Evolutionary conservation across 2,888 invertebrate genomes (phyloP).

Genomic region (Mactromeris polynyma): DNA sequence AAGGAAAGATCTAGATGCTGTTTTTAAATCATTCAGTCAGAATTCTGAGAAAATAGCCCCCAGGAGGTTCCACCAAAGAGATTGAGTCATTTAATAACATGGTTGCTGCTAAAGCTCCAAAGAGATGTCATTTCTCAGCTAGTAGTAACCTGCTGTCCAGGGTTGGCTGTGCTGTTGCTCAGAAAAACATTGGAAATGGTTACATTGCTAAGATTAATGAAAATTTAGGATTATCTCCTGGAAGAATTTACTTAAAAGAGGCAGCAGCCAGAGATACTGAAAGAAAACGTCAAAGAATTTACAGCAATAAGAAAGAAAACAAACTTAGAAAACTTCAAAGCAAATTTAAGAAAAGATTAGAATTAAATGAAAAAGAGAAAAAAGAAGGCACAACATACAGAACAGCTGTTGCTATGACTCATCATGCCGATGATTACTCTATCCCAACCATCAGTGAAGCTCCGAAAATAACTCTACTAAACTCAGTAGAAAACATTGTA

Average conservation of each 20-base stretch:
- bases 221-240: slow-evolving; percentile 40
- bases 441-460: background rate
- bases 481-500: background rate
- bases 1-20: slow-evolving; percentile 13
- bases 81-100: slow-evolving; percentile 46
- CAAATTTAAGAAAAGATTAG: slow-evolving; percentile 30
- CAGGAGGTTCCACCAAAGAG: slow-evolving; percentile 57
- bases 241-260: slow-evolving; percentile 25
- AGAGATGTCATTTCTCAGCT: slow-evolving; percentile 21
- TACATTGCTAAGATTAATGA: background rate
- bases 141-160: background rate
- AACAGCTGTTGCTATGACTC: slow-evolving; percentile 32
- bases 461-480: background rate
- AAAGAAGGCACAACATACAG: slow-evolving; percentile 46
- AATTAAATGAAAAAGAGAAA: slow-evolving; percentile 26
- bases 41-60: slow-evolving; percentile 55
- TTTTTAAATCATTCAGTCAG: slow-evolving; percentile 34
- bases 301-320: slow-evolving; percentile 34
- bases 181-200: slow-evolving; percentile 10
- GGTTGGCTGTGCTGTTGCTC: slow-evolving; percentile 18
- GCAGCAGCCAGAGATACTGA: slow-evolving; percentile 35
- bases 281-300: slow-evolving; percentile 32
- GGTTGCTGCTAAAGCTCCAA: slow-evolving; percentile 27
- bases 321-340: slow-evolving; percentile 37
- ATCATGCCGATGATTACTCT: background rate